These are phyloP conservation scores for Horisme vitalbata DNA, from an alignment of 2,888 invertebrate genomes.

Conservation along the genomic window DNA sequence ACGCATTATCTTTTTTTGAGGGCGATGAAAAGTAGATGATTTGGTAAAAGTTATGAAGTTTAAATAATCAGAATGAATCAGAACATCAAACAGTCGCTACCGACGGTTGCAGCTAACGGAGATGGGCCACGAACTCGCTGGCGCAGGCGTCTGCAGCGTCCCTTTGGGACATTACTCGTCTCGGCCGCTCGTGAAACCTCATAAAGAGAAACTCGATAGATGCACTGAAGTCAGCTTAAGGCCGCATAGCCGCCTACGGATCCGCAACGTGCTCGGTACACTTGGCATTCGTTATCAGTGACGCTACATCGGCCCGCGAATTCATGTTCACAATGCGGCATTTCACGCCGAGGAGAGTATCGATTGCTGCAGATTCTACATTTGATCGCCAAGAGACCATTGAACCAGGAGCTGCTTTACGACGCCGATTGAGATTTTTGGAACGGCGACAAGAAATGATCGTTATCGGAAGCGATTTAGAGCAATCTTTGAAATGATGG, in stretches of 20 bases:
- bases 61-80: no score
- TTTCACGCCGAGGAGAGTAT: slow-evolving; percentile 27
- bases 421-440: slow-evolving; percentile 13
- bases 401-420: slow-evolving; percentile 10
- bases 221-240: slow-evolving; percentile 11
- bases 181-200: slow-evolving; percentile 1
- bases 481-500: slow-evolving; percentile 12
- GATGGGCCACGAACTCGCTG: neutral
- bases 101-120: no score
- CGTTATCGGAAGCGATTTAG: slow-evolving; percentile 18
- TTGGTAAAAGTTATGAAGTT: neutral
- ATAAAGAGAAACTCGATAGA: slow-evolving; percentile 10
- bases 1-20: slow-evolving; percentile 20
- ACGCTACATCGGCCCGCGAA: slow-evolving; percentile 19
- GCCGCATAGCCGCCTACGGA: slow-evolving; percentile 8
- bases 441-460: slow-evolving; percentile 17
- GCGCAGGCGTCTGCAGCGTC: slow-evolving; percentile 13
- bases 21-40: slow-evolving; percentile 6
- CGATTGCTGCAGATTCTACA: slow-evolving; percentile 31
- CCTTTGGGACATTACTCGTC: slow-evolving; percentile 3
- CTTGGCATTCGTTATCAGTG: slow-evolving; percentile 27
- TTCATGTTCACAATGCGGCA: slow-evolving; percentile 34
- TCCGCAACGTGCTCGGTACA: slow-evolving; percentile 12
- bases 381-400: slow-evolving; percentile 21
- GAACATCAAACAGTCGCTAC: no score